Evolutionary conservation across 2,113 vertebrate species (phyloP).

Genomic region (Dicentrarchus labrax): DNA sequence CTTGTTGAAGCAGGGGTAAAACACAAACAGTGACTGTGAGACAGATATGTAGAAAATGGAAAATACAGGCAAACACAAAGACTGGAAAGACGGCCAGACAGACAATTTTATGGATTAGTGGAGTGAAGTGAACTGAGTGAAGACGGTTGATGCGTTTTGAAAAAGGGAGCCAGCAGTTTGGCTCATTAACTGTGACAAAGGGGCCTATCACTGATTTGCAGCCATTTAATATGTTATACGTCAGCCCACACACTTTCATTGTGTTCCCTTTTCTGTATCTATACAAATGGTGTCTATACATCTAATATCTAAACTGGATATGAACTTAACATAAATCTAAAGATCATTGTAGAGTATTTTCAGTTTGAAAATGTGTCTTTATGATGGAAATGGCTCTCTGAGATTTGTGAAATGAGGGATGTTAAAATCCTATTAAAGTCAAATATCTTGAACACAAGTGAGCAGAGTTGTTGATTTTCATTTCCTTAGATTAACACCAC

Average conservation of each 20-base stretch:
- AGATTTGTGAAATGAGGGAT: not conserved
- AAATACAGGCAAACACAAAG: slow-evolving; percentile 60
- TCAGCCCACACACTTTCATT: slow-evolving; percentile 12
- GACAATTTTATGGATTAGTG: slow-evolving; percentile 69
- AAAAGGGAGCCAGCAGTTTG: slow-evolving; percentile 54
- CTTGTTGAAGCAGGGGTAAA: not conserved
- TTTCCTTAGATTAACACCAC: too few relatives aligned
- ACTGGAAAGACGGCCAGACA: slow-evolving; percentile 44
- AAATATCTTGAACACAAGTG: not conserved
- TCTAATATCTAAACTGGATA: not conserved
- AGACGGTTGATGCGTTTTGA: slow-evolving; percentile 56
- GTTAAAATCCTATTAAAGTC: not conserved
- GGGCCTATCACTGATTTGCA: slow-evolving; percentile 35
- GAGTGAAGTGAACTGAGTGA: slow-evolving; percentile 52
- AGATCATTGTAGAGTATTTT: too few relatives aligned
- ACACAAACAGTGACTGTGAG: slow-evolving; percentile 42
- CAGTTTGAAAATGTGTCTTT: not conserved
- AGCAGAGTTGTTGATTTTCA: too few relatives aligned
- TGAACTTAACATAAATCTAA: not conserved
- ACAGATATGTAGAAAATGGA: slow-evolving; percentile 72
- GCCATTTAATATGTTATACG: slow-evolving; percentile 39
- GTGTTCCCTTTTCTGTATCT: slow-evolving; percentile 20
- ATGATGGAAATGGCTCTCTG: not conserved
- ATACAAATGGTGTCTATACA: not conserved
- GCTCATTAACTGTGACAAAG: slow-evolving; percentile 64